Evolutionary conservation across 1,140 invertebrate genomes (phyloP).

Genomic region (Oryctes rhinoceros): DNA sequence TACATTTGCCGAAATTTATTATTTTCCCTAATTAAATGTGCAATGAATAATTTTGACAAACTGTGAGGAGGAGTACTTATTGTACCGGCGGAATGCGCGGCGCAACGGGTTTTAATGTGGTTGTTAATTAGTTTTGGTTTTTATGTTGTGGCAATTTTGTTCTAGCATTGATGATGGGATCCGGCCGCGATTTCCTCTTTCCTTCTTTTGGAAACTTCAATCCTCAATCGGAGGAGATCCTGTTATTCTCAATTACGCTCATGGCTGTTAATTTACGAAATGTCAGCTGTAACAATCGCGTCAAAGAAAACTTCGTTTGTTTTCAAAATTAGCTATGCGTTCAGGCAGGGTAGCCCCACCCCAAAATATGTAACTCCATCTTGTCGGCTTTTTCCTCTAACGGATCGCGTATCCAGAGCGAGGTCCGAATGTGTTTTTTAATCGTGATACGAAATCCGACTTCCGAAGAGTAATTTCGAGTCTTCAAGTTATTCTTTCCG

Average conservation of each 20-base stretch:
- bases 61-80: background rate
- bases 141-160: background rate
- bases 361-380: no score
- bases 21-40: slow-evolving; percentile 55
- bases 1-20: slow-evolving; percentile 53
- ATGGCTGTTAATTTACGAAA: no score
- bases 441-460: background rate
- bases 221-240: no score
- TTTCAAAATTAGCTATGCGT: background rate
- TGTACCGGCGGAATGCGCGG: background rate
- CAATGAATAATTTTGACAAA: slow-evolving; percentile 48
- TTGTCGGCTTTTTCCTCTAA: no score
- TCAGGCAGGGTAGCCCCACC: background rate
- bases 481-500: slow-evolving; percentile 25
- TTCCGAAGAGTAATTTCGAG: slow-evolving; percentile 15
- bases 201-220: no score
- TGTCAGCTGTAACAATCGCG: no score
- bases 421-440: no score
- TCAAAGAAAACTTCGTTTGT: background rate
- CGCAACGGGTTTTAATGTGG: background rate
- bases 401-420: no score
- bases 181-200: no score
- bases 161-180: no score
- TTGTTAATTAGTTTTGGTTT: slow-evolving; percentile 42
- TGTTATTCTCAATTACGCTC: no score